Evolutionary conservation across 2,797 vertebrate species (phyloP).

Genomic region (Schizothorax lantsangensis): DNA sequence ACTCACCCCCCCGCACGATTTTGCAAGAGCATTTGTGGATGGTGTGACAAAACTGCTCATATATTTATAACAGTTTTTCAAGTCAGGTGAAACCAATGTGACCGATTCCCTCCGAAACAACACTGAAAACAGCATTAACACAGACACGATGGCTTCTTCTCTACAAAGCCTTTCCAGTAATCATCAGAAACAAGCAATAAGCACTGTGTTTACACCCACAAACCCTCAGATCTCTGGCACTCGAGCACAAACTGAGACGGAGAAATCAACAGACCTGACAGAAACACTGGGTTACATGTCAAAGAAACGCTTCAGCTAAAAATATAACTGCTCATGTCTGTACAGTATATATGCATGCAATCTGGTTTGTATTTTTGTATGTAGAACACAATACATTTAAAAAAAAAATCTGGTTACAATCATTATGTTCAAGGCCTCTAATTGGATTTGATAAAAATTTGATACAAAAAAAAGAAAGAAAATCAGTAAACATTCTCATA

Average conservation of each 20-base stretch:
- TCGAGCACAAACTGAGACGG: background rate
- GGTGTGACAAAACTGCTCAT: background rate
- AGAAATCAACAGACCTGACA: background rate
- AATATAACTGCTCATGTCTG: background rate
- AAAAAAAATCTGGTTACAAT: no score
- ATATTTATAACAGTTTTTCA: background rate
- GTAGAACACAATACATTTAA: no score
- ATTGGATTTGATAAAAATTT: background rate
- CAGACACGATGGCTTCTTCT: background rate
- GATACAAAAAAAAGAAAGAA: background rate
- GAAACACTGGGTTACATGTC: background rate
- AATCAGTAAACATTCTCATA: background rate
- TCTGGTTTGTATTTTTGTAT: background rate
- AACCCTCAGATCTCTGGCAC: background rate
- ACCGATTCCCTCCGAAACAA: background rate
- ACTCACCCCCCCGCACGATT: background rate
- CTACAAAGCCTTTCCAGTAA: background rate
- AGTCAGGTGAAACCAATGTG: background rate
- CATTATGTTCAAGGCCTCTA: background rate
- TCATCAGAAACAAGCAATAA: background rate
- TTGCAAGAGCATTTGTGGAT: constrained; percentile 2
- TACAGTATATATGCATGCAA: background rate
- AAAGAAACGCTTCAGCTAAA: background rate
- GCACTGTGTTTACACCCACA: background rate
- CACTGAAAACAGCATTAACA: background rate